Base-by-base conservation (phyloP, 2,113 vertebrate genomes). In the Gavia stellata region DNA sequence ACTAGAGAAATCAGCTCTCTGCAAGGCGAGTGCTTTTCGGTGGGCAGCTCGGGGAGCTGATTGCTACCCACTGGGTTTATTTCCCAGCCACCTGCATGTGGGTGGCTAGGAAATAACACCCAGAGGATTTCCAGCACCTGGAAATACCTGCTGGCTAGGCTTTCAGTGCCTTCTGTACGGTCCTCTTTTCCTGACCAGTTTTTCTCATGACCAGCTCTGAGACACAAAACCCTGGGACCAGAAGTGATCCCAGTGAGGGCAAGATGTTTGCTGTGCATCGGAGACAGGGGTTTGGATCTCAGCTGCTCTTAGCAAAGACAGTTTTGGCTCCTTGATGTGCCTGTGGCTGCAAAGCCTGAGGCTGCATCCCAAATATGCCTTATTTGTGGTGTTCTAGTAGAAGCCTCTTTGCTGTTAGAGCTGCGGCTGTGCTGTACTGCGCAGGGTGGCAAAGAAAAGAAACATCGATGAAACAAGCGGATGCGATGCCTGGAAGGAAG, bases 171-270 rank as follows among this genome's bases (percentile, higher is more conserved):
- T 73, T 55, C 31, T 33, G 5, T 40, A 50, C 3, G 0, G 2
- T 62, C 11, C 11, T 8, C 18, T 49, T 87, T 58, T 74, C n/a
- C 72, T 53, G 63, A 56, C 10, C 9, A 9, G 6, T 24, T 93
- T 79, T 71, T 80, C 38, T 96, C 21, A 5, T 40, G n/a, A 24
- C 49, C 96, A 99, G 98, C 97, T 99, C 72, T 97, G 97, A 81
- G 98, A 98, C 88, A 98, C 98, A 50, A 98, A 99, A 92, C 98
- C 98, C 50, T 49, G 98, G 79, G 98, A 98, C 96, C 98, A 98
- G 97, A 99, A 99, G 96, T 96, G 98, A 50, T 63, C 18, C 12
- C n/a, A 4, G 36, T 34, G 33, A 38, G 40, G 50, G 45, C 1
- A 0, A 44, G 40, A 20, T 10, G 42, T 18, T 79, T 34, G 24